phyloP scores from a whole-genome alignment of 2,797 vertebrate species.

The Tinamus major region DNA sequence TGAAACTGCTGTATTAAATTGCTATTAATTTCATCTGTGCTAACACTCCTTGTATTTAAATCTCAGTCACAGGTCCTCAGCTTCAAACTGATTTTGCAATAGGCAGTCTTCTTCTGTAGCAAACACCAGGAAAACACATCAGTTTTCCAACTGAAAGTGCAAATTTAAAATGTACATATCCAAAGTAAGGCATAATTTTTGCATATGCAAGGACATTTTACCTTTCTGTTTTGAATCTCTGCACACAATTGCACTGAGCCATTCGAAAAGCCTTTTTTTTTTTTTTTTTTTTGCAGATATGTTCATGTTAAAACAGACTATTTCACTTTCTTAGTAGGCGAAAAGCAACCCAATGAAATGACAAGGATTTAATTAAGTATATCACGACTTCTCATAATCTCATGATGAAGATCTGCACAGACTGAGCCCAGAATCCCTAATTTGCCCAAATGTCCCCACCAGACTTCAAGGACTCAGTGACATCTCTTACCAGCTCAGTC shows the following conservation, averaged over 20 bases:
- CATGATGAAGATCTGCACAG: neutral
- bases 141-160: neutral
- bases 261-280: neutral
- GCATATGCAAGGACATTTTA: neutral
- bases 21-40: neutral
- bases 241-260: accelerated
- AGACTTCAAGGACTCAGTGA: neutral
- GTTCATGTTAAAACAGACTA: neutral
- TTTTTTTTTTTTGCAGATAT: neutral
- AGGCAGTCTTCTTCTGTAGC: neutral
- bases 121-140: neutral
- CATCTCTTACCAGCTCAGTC: neutral
- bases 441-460: neutral
- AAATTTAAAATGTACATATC: neutral
- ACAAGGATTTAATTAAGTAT: neutral
- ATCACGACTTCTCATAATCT: neutral
- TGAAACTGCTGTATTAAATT: neutral
- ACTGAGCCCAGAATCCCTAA: neutral
- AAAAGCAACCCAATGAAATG: neutral
- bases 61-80: neutral
- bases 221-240: neutral
- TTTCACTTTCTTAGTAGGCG: neutral
- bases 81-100: neutral
- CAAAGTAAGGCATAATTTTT: neutral
- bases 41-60: neutral